Conservation (phyloP, 1,140 invertebrate genomes). For the Pogonomyrmex californicus region DNA sequence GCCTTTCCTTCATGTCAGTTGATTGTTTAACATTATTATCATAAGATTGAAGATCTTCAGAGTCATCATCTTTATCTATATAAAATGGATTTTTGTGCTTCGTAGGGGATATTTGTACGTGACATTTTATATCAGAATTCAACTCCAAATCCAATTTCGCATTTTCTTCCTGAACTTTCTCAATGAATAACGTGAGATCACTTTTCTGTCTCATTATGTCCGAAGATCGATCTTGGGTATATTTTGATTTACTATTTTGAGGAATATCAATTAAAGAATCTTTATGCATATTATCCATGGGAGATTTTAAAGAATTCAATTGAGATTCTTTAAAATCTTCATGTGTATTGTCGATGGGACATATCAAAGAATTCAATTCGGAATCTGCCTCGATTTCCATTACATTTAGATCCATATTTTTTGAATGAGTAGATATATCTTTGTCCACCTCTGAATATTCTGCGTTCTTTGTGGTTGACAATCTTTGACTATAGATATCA, state of each 20-base stretch:
- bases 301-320: slow-evolving; percentile 1
- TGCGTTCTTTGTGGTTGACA: background rate
- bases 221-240: background rate
- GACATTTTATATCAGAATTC: slow-evolving; percentile 74
- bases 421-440: background rate
- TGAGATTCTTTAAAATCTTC: slow-evolving; percentile 9
- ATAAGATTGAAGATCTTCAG: background rate
- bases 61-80: slow-evolving; percentile 41
- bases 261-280: slow-evolving; percentile 10
- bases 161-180: slow-evolving; percentile 75
- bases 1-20: slow-evolving; percentile 3
- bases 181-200: slow-evolving; percentile 79
- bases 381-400: slow-evolving; percentile 12
- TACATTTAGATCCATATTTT: slow-evolving; percentile 26
- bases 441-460: background rate
- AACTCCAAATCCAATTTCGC: slow-evolving; percentile 64
- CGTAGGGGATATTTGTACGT: slow-evolving; percentile 19
- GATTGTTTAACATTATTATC: background rate
- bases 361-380: slow-evolving; percentile 2
- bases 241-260: slow-evolving; percentile 31
- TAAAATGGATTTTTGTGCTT: slow-evolving; percentile 77
- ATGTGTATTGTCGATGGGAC: background rate
- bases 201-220: slow-evolving; percentile 65
- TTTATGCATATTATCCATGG: background rate
- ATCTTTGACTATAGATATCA: slow-evolving; percentile 23